phyloP scores from a whole-genome alignment of 1,140 invertebrate genomes.

The Scaptomyza graminum region DNA sequence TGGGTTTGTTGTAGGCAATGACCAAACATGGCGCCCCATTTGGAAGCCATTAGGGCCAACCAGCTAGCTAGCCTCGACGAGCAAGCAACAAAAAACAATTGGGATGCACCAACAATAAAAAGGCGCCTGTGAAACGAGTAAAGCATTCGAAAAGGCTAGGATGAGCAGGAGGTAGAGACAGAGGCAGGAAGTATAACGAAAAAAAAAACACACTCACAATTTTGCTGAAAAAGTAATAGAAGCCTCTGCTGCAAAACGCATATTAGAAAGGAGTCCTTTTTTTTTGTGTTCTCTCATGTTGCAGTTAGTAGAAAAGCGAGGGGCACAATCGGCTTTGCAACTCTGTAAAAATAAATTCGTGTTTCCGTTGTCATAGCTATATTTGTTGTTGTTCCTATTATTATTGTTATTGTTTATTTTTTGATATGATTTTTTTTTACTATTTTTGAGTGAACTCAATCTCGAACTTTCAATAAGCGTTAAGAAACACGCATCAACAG shows the following conservation, averaged over 20 bases:
- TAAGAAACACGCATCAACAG: conserved; percentile 23
- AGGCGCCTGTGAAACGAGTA: conserved; percentile 34
- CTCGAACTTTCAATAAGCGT: conserved; percentile 55
- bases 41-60: conserved; percentile 61
- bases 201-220: conserved; percentile 4
- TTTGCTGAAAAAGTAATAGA: conserved; percentile 43
- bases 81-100: conserved; percentile 58
- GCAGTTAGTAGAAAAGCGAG: neutral
- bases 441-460: conserved; percentile 50
- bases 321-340: conserved; percentile 44
- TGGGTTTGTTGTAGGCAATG: conserved; percentile 15
- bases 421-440: conserved; percentile 9
- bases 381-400: conserved; percentile 2
- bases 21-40: conserved; percentile 66
- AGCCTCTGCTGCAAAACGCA: conserved; percentile 5
- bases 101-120: conserved; percentile 53
- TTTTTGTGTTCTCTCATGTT: neutral
- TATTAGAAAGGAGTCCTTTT: conserved; percentile 22
- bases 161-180: neutral
- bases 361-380: conserved; percentile 48
- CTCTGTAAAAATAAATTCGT: conserved; percentile 60
- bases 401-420: conserved; percentile 27
- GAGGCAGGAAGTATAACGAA: conserved; percentile 10
- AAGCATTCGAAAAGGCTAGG: neutral
- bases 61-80: neutral